Evolutionary conservation across 2,113 vertebrate species (phyloP).

Genomic region (Anser cygnoides): DNA sequence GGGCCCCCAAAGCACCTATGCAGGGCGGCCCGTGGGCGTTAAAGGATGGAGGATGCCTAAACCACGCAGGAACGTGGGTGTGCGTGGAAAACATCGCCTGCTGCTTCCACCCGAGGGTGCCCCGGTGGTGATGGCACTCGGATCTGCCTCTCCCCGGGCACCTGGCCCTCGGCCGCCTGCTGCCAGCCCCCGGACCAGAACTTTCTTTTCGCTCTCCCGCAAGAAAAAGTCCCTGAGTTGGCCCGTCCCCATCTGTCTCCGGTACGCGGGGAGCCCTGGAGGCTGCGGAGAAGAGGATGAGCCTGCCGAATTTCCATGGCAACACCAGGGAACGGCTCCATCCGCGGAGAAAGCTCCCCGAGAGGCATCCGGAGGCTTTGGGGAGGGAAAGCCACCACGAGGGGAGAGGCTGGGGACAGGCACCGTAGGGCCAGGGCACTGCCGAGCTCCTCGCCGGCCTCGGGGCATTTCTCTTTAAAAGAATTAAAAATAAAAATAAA

Average conservation of each 20-base stretch:
- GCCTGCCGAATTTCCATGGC: constrained; percentile 54
- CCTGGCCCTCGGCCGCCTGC: rapidly evolving
- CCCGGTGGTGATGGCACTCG: not conserved
- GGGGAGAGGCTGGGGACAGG: not conserved
- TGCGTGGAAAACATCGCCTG: not conserved
- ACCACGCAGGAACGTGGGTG: rapidly evolving
- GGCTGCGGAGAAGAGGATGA: constrained; percentile 33
- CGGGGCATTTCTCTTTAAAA: not conserved
- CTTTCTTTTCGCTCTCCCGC: not conserved
- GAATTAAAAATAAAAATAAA: not conserved
- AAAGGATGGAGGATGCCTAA: not conserved
- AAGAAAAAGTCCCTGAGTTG: not conserved
- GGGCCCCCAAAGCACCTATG: not conserved
- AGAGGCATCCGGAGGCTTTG: not conserved
- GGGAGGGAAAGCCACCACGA: not conserved
- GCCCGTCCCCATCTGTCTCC: not conserved
- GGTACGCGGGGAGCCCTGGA: not conserved
- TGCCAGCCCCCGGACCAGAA: rapidly evolving
- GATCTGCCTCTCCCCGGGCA: rapidly evolving
- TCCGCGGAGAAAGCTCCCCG: not conserved
- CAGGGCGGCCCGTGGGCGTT: rapidly evolving
- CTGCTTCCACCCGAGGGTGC: not conserved
- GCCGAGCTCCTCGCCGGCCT: not conserved
- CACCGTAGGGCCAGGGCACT: not conserved
- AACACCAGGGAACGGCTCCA: constrained; percentile 27